phyloP scores from a whole-genome alignment of 1,140 invertebrate species.

The Sitophilus oryzae region DNA sequence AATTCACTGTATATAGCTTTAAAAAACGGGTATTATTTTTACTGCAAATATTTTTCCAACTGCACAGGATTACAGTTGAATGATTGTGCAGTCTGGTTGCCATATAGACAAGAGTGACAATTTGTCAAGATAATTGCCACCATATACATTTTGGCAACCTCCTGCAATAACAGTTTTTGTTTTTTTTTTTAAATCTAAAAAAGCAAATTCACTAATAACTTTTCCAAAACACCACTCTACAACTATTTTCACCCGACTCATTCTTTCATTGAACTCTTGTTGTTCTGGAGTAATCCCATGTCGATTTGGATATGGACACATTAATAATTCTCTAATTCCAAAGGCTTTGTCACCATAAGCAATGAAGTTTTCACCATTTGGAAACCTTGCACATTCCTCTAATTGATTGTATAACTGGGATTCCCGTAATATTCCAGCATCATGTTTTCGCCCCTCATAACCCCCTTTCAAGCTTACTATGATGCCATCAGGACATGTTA shows the following conservation, averaged over 20 bases:
- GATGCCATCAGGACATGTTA: constrained; percentile 26
- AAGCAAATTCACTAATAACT: not conserved
- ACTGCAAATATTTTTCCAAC: too few relatives aligned
- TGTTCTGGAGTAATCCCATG: not conserved
- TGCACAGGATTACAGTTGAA: too few relatives aligned
- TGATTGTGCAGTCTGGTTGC: too few relatives aligned
- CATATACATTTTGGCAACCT: too few relatives aligned
- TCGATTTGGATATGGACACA: not conserved
- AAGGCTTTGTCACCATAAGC: constrained; percentile 26
- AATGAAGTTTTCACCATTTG: constrained; percentile 15
- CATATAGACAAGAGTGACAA: too few relatives aligned
- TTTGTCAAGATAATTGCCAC: too few relatives aligned
- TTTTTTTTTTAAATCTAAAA: too few relatives aligned
- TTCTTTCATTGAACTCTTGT: not conserved
- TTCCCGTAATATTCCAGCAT: constrained; percentile 27
- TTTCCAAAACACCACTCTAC: constrained; percentile 3
- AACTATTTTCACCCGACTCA: not conserved
- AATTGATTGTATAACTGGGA: constrained; percentile 18
- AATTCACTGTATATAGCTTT: too few relatives aligned
- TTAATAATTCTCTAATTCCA: constrained; percentile 2
- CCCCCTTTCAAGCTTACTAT: constrained; percentile 20
- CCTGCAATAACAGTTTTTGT: too few relatives aligned
- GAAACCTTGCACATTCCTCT: constrained; percentile 4
- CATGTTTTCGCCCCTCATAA: constrained; percentile 25
- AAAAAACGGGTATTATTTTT: too few relatives aligned